phyloP scores from a whole-genome alignment of 1,140 invertebrate species.

The Psilanteris sp. region DNA sequence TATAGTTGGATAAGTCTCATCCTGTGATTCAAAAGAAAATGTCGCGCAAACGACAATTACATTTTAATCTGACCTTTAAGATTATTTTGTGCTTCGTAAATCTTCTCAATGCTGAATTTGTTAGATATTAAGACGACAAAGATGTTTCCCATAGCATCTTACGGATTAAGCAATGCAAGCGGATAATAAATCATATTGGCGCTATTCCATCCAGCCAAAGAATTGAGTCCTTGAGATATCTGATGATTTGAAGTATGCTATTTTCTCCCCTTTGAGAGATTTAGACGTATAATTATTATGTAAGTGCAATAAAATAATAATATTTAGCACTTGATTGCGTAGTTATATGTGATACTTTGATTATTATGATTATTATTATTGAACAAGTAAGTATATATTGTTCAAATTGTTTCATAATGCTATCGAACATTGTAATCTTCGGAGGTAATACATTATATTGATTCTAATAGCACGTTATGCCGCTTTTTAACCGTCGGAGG shows the following conservation, averaged over 20 bases:
- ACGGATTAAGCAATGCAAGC: conserved; percentile 21
- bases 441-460: no score
- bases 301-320: conserved; percentile 12
- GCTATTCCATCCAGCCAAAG: conserved; percentile 1
- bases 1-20: conserved; percentile 9
- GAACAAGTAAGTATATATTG: no score
- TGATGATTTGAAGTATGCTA: conserved; percentile 1
- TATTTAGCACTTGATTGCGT: no score
- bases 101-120: conserved; percentile 6
- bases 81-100: conserved; percentile 29
- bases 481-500: no score
- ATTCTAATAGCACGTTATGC: no score
- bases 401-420: no score
- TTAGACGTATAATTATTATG: conserved; percentile 27
- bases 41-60: conserved; percentile 43
- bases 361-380: no score
- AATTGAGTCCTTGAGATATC: conserved; percentile 20
- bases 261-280: conserved; percentile 14
- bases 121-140: conserved; percentile 9
- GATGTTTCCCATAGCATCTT: conserved; percentile 18
- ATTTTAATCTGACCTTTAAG: conserved; percentile 14
- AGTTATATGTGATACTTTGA: no score
- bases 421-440: no score
- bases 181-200: conserved; percentile 38
- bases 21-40: conserved; percentile 14